Conservation (phyloP, 2,888 invertebrate genomes). For the Eristalis intricaria region DNA sequence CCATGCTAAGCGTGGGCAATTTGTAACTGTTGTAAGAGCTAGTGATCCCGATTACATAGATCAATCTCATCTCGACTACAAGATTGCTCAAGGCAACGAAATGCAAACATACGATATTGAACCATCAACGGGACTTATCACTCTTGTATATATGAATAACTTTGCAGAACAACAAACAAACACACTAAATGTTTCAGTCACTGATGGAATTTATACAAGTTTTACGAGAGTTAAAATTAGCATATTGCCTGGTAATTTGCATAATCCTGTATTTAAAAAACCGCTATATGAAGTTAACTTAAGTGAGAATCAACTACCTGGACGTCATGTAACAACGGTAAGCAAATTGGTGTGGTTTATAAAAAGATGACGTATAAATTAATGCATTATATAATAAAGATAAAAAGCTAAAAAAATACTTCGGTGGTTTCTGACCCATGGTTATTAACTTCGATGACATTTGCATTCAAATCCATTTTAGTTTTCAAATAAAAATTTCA, state of each 20-base stretch:
- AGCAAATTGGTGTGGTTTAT: too few species aligned
- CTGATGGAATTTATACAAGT: conserved; percentile 96
- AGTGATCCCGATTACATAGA: conserved; percentile 93
- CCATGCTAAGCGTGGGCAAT: conserved; percentile 92
- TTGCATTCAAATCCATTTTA: too few species aligned
- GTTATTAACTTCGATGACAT: too few species aligned
- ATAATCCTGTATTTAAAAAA: conserved; percentile 90
- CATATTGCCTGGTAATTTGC: conserved; percentile 89
- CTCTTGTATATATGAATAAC: conserved; percentile 88
- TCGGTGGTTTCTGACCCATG: too few species aligned
- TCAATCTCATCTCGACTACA: conserved; percentile 88
- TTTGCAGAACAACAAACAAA: conserved; percentile 85
- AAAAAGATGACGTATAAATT: too few species aligned
- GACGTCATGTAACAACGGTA: conserved; percentile 88
- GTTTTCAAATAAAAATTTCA: too few species aligned
- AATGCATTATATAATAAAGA: too few species aligned
- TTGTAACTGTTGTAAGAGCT: conserved; percentile 93
- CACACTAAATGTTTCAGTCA: conserved; percentile 94
- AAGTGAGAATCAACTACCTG: conserved; percentile 90
- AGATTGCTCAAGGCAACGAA: conserved; percentile 91
- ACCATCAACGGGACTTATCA: conserved; percentile 84
- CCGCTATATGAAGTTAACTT: conserved; percentile 90
- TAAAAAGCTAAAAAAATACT: too few species aligned
- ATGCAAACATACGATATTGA: conserved; percentile 88
- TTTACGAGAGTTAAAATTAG: conserved; percentile 92